Conservation (phyloP, 2,797 vertebrate genomes). For the Halcyon chelicuti region DNA sequence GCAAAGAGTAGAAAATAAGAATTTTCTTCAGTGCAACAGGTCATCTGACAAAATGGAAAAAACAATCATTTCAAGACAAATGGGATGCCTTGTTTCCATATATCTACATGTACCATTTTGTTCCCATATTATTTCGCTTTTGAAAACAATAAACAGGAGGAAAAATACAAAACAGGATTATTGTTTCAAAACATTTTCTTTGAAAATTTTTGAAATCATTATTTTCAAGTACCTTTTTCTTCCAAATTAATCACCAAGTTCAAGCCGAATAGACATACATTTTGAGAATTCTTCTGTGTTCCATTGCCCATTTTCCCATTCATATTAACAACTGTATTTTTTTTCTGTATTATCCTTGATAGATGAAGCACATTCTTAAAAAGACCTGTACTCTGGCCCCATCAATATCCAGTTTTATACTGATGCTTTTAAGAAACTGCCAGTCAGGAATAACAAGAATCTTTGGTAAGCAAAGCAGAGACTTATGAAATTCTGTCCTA, state of each 20-base stretch:
- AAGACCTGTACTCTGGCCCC: neutral
- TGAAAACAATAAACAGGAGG: neutral
- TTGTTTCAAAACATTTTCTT: neutral
- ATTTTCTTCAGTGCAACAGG: neutral
- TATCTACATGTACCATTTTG: neutral
- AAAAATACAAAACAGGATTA: neutral
- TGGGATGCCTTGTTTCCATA: neutral
- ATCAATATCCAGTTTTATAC: neutral
- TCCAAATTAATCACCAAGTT: neutral
- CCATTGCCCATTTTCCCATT: neutral
- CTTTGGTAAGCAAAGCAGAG: neutral
- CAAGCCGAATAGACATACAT: neutral
- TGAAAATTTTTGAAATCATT: neutral
- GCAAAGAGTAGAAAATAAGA: neutral
- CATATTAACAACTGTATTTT: neutral
- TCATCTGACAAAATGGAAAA: neutral
- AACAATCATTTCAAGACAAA: neutral
- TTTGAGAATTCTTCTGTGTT: neutral
- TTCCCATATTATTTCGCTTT: neutral
- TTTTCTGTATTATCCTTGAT: neutral
- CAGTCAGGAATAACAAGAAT: neutral
- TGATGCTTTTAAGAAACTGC: neutral
- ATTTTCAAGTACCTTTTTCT: neutral
- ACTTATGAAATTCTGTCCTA: neutral
- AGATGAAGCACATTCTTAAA: neutral